These are phyloP conservation scores for Stictocephala bisonia DNA, from an alignment of 2,888 invertebrate genomes.

Conservation along the genomic window DNA sequence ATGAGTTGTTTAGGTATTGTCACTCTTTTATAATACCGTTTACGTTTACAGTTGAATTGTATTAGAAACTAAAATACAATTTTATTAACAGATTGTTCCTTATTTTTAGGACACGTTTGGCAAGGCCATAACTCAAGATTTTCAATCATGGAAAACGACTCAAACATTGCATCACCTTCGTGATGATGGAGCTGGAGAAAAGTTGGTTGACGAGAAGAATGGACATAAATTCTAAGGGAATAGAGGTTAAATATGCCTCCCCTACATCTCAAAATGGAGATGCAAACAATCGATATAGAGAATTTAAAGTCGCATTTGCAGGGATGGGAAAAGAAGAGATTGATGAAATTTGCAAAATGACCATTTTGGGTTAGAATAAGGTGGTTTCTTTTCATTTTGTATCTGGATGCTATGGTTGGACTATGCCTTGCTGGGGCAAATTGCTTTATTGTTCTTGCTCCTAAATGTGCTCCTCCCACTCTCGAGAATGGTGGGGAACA, in stretches of 20 bases:
- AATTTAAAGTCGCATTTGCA: conserved; percentile 72
- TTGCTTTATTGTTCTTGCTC: conserved; percentile 88
- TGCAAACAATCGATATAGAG: conserved; percentile 87
- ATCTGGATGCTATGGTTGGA: too few relatives aligned
- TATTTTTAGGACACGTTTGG: too few relatives aligned
- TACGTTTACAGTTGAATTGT: too few relatives aligned
- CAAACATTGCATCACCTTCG: conserved; percentile 60
- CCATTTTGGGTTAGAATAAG: conserved; percentile 96
- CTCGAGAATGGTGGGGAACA: conserved; percentile 88
- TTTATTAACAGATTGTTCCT: too few relatives aligned
- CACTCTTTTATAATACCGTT: too few relatives aligned
- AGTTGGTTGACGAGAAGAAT: conserved; percentile 69
- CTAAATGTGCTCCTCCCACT: conserved; percentile 84
- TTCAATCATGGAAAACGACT: conserved; percentile 45
- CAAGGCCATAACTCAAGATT: too few relatives aligned
- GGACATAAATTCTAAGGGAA: conserved; percentile 64
- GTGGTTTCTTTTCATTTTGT: conserved; percentile 88
- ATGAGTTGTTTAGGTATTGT: too few relatives aligned
- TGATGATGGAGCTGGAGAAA: conserved; percentile 79
- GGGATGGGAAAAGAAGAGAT: conserved; percentile 96
- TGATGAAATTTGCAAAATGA: conserved; percentile 96
- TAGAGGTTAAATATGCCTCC: conserved; percentile 80
- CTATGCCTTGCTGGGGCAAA: conserved; percentile 95
- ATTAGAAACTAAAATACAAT: too few relatives aligned
- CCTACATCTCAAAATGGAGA: conserved; percentile 86